A percentile compares a stretch with the other conserved stretches of the same genome.
These are phyloP conservation scores for Scaptomyza reducta DNA, from an alignment of 2,888 invertebrate species.

Conservation along the genomic window DNA sequence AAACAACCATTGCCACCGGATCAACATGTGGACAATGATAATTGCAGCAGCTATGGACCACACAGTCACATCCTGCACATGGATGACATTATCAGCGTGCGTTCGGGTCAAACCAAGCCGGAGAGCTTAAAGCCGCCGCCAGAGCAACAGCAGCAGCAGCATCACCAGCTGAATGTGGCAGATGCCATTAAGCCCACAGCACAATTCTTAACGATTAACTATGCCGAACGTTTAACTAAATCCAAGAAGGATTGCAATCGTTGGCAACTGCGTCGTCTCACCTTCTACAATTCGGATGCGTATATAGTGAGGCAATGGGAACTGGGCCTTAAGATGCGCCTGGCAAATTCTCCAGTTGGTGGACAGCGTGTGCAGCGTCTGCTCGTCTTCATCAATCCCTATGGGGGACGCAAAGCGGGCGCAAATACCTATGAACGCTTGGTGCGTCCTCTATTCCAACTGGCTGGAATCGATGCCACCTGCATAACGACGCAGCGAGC, in stretches of 20 bases:
- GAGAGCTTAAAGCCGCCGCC: conserved; percentile 52
- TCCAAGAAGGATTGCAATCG: conserved; percentile 85
- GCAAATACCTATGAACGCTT: conserved; percentile 89
- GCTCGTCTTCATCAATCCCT: conserved; percentile 93
- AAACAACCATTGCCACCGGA: conserved; percentile 48
- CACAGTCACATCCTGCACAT: conserved; percentile 69
- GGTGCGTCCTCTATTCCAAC: conserved; percentile 87
- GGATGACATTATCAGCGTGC: conserved; percentile 73
- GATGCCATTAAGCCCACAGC: conserved; percentile 56
- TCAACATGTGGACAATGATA: conserved; percentile 4
- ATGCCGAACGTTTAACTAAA: conserved; percentile 84
- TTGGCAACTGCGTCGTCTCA: conserved; percentile 86
- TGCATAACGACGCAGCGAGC: conserved; percentile 89
- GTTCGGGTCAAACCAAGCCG: conserved; percentile 75
- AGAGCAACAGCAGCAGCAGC: conserved; percentile 3
- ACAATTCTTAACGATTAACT: conserved; percentile 87
- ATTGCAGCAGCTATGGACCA: conserved; percentile 51
- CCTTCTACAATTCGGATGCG: conserved; percentile 86
- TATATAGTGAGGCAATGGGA: conserved; percentile 88
- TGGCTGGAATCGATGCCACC: conserved; percentile 88
- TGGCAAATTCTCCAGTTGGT: conserved; percentile 44
- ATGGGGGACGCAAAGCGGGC: conserved; percentile 91
- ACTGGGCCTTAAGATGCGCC: conserved; percentile 85
- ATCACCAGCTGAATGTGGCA: conserved; percentile 3
- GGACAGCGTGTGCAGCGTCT: conserved; percentile 88